Evolutionary conservation across 2,113 vertebrate species (phyloP).

Genomic region (Myiozetetes cayanensis): DNA sequence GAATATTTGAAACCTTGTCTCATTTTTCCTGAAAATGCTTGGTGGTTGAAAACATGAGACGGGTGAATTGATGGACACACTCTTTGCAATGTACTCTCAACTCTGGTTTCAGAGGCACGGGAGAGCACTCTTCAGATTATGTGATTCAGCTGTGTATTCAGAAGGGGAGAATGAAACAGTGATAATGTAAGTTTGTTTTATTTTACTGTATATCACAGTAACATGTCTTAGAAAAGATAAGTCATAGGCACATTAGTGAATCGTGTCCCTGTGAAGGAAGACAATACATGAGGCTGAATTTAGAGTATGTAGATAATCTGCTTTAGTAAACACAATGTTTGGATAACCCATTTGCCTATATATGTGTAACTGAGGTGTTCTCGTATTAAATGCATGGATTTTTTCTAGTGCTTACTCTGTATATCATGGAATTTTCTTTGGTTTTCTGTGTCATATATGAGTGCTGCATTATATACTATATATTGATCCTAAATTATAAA

Average conservation of each 20-base stretch:
- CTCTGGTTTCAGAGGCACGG: neutral
- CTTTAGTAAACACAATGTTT: neutral
- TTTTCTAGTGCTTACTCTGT: neutral
- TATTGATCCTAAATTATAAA: constrained; percentile 11
- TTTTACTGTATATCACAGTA: neutral
- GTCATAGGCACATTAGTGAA: neutral
- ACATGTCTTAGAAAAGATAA: neutral
- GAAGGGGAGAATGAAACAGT: neutral
- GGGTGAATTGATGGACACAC: neutral
- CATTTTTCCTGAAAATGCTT: neutral
- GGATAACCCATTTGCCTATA: neutral
- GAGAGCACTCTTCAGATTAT: neutral
- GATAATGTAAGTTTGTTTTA: neutral
- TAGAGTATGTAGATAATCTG: neutral
- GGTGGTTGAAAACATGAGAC: neutral
- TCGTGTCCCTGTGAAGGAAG: neutral
- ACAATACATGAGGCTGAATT: neutral
- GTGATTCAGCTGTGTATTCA: neutral
- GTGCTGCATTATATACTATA: neutral
- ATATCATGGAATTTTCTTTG: neutral
- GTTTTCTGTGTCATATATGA: neutral
- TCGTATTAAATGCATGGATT: neutral
- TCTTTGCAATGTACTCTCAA: neutral
- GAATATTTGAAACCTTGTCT: neutral
- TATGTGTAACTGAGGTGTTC: neutral